phyloP scores from a whole-genome alignment of 2,797 vertebrate genomes.

The Tokudaia tokunoshimensis region DNA sequence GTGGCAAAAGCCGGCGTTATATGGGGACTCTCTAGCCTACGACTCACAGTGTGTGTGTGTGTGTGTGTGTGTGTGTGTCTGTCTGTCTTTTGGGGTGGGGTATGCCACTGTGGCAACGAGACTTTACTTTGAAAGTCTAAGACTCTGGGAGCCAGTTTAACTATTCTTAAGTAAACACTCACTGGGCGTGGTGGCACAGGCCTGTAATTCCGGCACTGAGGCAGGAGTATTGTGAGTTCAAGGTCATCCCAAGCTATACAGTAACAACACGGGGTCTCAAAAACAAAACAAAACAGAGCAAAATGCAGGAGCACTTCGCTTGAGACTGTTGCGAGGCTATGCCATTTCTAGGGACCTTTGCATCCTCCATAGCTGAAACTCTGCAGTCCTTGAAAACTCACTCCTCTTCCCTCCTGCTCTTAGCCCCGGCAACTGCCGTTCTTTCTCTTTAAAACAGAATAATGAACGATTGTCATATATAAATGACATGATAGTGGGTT shows the following conservation, averaged over 20 bases:
- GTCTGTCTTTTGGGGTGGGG: too few relatives aligned
- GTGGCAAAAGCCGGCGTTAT: not conserved
- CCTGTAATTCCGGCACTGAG: not conserved
- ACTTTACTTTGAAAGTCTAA: not conserved
- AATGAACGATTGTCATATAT: not conserved
- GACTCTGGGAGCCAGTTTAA: not conserved
- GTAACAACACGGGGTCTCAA: not conserved
- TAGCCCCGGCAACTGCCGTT: not conserved
- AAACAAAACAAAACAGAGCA: not conserved
- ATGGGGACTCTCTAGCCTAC: not conserved
- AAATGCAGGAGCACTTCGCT: not conserved
- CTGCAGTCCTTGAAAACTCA: not conserved
- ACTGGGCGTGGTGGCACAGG: not conserved
- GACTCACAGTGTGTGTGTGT: not conserved
- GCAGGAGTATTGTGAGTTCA: not conserved
- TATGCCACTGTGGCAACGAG: not conserved
- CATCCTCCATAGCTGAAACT: not conserved
- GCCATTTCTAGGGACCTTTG: not conserved
- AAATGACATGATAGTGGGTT: not conserved
- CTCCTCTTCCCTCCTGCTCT: not conserved
- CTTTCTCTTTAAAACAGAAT: not conserved
- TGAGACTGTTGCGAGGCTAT: not conserved
- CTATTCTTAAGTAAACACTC: not conserved
- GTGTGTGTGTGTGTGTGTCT: too few relatives aligned
- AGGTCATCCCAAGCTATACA: not conserved